Percentiles rank a stretch among this genome's conserved stretches.
Conservation (phyloP, 2,113 vertebrate species). For the Pterocles gutturalis region DNA sequence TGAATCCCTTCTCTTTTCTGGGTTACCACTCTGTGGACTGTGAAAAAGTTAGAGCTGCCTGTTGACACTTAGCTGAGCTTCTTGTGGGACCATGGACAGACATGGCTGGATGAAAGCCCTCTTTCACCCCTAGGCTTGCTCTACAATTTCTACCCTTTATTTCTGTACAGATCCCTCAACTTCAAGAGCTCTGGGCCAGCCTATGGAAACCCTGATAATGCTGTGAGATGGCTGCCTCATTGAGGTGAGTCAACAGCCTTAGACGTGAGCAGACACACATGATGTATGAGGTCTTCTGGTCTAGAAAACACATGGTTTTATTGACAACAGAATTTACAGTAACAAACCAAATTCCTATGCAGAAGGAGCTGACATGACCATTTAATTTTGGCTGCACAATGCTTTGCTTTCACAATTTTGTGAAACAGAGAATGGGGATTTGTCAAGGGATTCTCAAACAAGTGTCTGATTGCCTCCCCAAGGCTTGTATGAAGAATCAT, state of each 20-base stretch:
- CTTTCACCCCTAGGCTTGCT: neutral
- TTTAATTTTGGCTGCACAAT: slow-evolving; percentile 8
- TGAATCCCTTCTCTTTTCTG: neutral
- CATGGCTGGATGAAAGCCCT: neutral
- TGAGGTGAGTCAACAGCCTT: neutral
- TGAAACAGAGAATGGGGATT: neutral
- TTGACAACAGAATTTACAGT: neutral
- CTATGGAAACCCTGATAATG: neutral
- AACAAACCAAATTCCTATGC: neutral
- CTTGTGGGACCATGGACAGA: neutral
- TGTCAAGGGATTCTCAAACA: slow-evolving; percentile 21
- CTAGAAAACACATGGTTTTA: neutral
- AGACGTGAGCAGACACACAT: neutral
- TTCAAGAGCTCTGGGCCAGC: neutral
- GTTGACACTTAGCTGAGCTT: neutral
- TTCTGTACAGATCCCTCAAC: neutral
- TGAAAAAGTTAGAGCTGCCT: neutral
- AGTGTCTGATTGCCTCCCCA: slow-evolving; percentile 1
- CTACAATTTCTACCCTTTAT: neutral
- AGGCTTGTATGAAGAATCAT: neutral
- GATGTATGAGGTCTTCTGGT: neutral
- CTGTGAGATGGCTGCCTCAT: neutral
- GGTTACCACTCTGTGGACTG: neutral
- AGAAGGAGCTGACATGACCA: neutral
- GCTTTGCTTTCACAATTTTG: neutral